phyloP scores from a whole-genome alignment of 1,140 invertebrate species.

The Drosophila quadrilineata region DNA sequence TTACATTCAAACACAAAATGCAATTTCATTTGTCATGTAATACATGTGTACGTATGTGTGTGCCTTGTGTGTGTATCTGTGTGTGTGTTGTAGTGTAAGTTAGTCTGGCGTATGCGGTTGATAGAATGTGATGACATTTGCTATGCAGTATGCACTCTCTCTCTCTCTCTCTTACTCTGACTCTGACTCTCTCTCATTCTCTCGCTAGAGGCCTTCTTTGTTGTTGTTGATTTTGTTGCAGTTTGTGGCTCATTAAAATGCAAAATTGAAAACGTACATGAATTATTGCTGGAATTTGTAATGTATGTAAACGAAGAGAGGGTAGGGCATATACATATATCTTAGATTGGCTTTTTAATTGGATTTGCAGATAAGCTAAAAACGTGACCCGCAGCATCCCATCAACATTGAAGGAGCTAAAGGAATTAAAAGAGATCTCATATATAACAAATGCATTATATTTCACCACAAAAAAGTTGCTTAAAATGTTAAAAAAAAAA shows the following conservation, averaged over 20 bases:
- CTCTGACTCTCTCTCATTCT: no score
- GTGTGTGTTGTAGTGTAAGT: no score
- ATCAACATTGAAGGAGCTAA: no score
- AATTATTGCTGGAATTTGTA: neutral
- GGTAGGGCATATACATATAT: neutral
- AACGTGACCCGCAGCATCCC: no score
- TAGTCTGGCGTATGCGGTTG: neutral
- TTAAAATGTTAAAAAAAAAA: neutral
- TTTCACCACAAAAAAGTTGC: no score
- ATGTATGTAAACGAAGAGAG: neutral
- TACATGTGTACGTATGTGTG: neutral
- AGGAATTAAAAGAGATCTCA: no score
- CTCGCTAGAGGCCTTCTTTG: no score
- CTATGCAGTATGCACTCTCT: no score
- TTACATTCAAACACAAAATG: conserved; percentile 32
- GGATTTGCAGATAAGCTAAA: no score
- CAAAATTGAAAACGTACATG: neutral
- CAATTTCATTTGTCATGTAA: conserved; percentile 8
- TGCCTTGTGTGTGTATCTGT: neutral
- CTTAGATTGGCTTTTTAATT: neutral
- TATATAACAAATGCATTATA: no score
- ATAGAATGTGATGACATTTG: conserved; percentile 24
- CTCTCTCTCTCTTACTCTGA: no score
- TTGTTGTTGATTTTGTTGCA: conserved; percentile 5
- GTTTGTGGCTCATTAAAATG: conserved; percentile 35